Conservation (phyloP, 2,797 vertebrate species). For the Ctenochaetus hawaiiensis region DNA sequence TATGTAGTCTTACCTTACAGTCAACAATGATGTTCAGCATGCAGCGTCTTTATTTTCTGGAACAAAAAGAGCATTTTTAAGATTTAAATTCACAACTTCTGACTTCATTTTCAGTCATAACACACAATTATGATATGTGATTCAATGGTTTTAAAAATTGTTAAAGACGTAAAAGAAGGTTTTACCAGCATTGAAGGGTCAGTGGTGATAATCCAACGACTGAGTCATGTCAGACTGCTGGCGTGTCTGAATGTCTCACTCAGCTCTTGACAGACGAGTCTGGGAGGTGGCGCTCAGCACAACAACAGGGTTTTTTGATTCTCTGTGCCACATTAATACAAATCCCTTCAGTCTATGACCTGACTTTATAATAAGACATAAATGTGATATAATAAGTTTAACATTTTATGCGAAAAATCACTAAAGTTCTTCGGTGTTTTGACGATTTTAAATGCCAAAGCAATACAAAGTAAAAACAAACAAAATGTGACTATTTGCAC, state of each 20-base stretch:
- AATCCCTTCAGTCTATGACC: neutral
- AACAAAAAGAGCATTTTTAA: neutral
- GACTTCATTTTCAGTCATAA: neutral
- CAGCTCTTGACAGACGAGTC: conserved; percentile 14
- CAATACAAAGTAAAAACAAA: neutral
- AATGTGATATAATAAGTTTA: too few species aligned
- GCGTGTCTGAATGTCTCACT: conserved; percentile 3
- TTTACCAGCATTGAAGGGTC: conserved; percentile 61
- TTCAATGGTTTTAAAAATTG: neutral
- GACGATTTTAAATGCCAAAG: neutral
- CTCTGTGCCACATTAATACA: neutral
- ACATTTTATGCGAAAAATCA: neutral
- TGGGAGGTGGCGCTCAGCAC: conserved; percentile 34
- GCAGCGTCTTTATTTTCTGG: conserved; percentile 22
- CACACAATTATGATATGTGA: neutral
- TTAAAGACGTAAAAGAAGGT: neutral
- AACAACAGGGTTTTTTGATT: conserved; percentile 30
- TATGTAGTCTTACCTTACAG: conserved; percentile 50
- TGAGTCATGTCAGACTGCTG: conserved; percentile 39
- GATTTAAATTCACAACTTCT: neutral
- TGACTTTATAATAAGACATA: neutral
- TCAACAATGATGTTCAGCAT: conserved; percentile 38
- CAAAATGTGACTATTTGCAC: neutral
- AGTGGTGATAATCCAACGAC: conserved; percentile 41
- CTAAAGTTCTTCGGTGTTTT: neutral